Base-by-base conservation (phyloP, 1,140 invertebrate genomes). In the Meloidogyne hapla region DNA sequence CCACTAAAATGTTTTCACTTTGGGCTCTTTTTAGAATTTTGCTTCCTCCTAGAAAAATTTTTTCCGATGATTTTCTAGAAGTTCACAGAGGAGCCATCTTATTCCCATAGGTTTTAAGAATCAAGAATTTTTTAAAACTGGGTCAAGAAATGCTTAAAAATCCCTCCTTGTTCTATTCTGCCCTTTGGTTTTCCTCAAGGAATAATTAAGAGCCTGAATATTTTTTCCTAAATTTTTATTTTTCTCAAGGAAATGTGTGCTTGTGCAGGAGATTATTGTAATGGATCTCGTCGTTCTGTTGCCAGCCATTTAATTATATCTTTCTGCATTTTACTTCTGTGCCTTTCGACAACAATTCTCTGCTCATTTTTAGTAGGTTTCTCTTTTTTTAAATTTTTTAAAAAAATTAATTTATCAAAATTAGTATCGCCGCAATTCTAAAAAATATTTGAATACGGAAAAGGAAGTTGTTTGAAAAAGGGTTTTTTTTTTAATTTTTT, bases 221-320 rank as follows among this genome's bases (percentile, higher is more conserved):
- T 45, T 40, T n/a, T 6, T 42, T 6, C 45, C 38, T 25, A 8
- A 67, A 42, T 67, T 33, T 1, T 67, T 5, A 4, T 28, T 4
- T 66, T 66, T 18, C n/a, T n/a, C 2, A 45, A 70, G 69, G 38
- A 70, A 21, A 70, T 70, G 25, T 70, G 69, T 70, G 45, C 28
- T 1, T 70, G 69, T 21, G 69, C 15, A 61, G 69, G 69, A 0
- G 61, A 70, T 70, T 45, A 28, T n/a, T 70, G 69, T 10, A 70
- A 70, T 61, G 69, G 69, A 45, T 45, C 33, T 33, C 25, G 15
- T 18, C 33, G 69, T n/a, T 61, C 28, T 28, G n/a, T 56, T 5
- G 48, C 48, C 6, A 21, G 48, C n/a, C 18, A 56, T 56, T 56
- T 56, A 56, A 56, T 56, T 15, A 56, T 56, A n/a, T 56, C 48